Evolutionary conservation across 1,140 invertebrate species (phyloP).

Genomic region (Leptestheria dahalacensis): DNA sequence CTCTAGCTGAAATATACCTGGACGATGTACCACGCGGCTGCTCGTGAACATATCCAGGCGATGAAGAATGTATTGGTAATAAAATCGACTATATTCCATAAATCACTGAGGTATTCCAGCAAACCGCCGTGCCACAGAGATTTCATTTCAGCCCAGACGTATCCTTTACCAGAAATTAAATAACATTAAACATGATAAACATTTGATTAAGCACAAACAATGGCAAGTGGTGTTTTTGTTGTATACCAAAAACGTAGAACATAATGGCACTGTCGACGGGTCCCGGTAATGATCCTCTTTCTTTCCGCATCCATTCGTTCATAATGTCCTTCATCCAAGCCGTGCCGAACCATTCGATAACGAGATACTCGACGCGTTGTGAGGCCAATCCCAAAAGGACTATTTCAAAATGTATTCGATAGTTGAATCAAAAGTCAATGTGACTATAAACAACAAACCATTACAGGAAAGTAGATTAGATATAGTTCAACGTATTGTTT

Average conservation of each 20-base stretch:
- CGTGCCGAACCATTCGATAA: constrained; percentile 57
- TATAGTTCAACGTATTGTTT: too few species aligned
- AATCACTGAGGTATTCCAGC: constrained; percentile 75
- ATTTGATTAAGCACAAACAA: too few species aligned
- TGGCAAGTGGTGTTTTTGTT: neutral
- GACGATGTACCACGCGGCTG: constrained; percentile 55
- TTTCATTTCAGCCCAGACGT: constrained; percentile 77
- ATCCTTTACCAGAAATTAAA: constrained; percentile 46
- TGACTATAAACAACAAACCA: too few species aligned
- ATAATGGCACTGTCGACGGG: constrained; percentile 67
- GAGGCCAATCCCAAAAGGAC: constrained; percentile 66
- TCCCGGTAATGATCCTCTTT: constrained; percentile 68
- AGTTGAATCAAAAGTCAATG: neutral
- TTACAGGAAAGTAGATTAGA: too few species aligned
- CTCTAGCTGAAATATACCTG: constrained; percentile 37
- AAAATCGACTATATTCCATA: constrained; percentile 96
- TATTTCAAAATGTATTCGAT: constrained; percentile 26
- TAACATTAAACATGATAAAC: neutral
- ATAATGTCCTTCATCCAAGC: constrained; percentile 51
- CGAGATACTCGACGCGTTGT: constrained; percentile 58
- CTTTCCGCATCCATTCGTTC: constrained; percentile 54
- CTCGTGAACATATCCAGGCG: constrained; percentile 68
- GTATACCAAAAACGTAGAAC: constrained; percentile 62
- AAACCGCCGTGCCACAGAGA: constrained; percentile 73
- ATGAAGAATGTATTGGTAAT: constrained; percentile 88